Evolutionary conservation across 2,113 vertebrate genomes (phyloP).

Genomic region (Parus major): DNA sequence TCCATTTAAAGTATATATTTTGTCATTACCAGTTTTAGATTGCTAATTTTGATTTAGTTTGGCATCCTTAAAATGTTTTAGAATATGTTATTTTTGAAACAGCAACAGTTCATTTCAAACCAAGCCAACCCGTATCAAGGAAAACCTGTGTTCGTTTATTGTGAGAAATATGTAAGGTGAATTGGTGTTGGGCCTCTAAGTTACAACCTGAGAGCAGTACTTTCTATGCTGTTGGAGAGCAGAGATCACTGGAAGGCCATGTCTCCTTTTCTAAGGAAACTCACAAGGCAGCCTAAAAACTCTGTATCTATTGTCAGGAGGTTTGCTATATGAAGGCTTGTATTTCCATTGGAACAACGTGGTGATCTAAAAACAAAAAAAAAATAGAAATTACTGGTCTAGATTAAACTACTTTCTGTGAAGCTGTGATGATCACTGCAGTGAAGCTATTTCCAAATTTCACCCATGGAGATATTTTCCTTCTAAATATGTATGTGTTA

Average conservation of each 20-base stretch:
- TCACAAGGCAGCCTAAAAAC: neutral
- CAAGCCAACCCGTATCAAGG: neutral
- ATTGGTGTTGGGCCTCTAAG: neutral
- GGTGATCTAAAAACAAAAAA: neutral
- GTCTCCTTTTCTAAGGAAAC: neutral
- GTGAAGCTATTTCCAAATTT: conserved; percentile 9
- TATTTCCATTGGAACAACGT: neutral
- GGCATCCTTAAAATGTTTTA: neutral
- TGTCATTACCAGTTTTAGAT: conserved; percentile 3
- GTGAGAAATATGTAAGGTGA: neutral
- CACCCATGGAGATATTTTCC: neutral
- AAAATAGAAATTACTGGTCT: neutral
- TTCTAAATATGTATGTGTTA: neutral
- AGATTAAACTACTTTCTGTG: neutral
- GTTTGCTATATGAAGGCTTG: neutral
- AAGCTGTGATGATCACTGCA: neutral
- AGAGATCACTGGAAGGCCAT: neutral
- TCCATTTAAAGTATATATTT: conserved; percentile 22
- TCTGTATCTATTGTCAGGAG: neutral
- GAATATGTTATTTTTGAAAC: conserved; percentile 32
- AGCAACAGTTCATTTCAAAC: neutral
- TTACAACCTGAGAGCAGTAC: neutral
- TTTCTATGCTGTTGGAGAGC: neutral
- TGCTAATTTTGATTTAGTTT: neutral
- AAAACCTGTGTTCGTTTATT: neutral